phyloP scores from a whole-genome alignment of 64 coral and sea anemone species.

The Actinia tenebrosa region DNA sequence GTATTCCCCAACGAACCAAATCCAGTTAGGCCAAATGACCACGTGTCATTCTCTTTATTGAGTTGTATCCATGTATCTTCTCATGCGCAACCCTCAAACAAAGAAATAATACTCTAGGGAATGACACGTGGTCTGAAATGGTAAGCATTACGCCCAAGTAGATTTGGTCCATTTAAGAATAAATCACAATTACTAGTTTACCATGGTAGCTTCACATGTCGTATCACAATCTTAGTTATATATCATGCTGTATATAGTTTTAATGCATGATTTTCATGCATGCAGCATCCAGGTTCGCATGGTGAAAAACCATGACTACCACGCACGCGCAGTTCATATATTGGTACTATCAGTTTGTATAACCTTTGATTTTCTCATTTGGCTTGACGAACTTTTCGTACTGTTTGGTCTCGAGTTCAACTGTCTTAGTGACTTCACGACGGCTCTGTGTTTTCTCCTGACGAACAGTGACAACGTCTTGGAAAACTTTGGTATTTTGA shows the following conservation, averaged over 20 bases:
- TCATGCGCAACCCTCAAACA: too few species aligned
- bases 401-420: not conserved
- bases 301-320: not conserved
- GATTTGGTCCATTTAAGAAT: too few species aligned
- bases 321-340: not conserved
- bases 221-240: not conserved
- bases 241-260: not conserved
- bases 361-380: slow-evolving; percentile 1
- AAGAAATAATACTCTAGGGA: too few species aligned
- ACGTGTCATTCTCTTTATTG: too few species aligned
- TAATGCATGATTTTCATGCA: too few species aligned
- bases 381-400: not conserved
- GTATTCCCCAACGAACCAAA: too few species aligned
- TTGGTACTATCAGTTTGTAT: not conserved
- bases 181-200: too few species aligned
- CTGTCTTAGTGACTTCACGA: slow-evolving; percentile 11
- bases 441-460: not conserved
- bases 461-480: slow-evolving; percentile 35
- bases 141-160: too few species aligned
- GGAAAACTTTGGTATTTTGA: slow-evolving; percentile 65
- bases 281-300: not conserved
- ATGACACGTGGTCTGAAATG: too few species aligned
- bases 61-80: too few species aligned
- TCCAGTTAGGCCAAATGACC: too few species aligned
- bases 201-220: too few species aligned